A percentile compares a stretch with the other conserved stretches of the same genome.
Evolutionary conservation across 2,797 vertebrate species (phyloP).

Genomic region (Eospalax fontanierii): DNA sequence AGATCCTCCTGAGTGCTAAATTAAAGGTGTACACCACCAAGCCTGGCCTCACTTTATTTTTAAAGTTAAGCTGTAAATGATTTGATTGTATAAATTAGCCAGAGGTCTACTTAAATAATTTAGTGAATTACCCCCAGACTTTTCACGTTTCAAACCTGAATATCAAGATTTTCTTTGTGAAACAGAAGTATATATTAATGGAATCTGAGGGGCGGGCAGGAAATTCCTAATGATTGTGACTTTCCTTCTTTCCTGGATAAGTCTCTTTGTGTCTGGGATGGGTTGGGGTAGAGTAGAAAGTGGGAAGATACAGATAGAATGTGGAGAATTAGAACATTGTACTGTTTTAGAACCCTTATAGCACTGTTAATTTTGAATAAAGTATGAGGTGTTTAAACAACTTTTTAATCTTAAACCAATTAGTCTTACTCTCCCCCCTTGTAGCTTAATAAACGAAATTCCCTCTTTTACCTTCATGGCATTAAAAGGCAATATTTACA

Average conservation of each 20-base stretch:
- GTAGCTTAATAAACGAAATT: not conserved
- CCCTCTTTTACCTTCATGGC: too few relatives aligned
- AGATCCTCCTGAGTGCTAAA: too few relatives aligned
- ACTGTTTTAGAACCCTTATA: not conserved
- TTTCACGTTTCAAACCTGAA: not conserved
- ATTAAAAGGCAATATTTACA: too few relatives aligned
- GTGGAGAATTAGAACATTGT: conserved; percentile 68
- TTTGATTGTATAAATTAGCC: not conserved
- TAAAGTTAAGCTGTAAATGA: conserved; percentile 21
- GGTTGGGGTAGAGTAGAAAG: not conserved
- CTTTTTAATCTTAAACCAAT: not conserved
- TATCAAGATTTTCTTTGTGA: conserved; percentile 16
- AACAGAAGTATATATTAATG: conserved; percentile 42
- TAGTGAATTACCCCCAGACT: not conserved
- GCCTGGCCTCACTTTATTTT: too few relatives aligned
- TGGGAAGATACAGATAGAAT: conserved; percentile 31
- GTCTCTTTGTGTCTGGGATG: not conserved
- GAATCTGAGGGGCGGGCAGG: not conserved
- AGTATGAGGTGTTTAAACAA: not conserved
- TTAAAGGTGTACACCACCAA: too few relatives aligned
- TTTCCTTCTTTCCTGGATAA: conserved; percentile 71
- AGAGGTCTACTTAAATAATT: not conserved
- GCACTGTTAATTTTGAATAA: conserved; percentile 1
- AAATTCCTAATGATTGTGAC: conserved; percentile 67
- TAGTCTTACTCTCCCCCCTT: not conserved